Evolutionary conservation across 64 coral and sea anemone genomes (phyloP).

Genomic region (Hydrozoanthus tunicans): DNA sequence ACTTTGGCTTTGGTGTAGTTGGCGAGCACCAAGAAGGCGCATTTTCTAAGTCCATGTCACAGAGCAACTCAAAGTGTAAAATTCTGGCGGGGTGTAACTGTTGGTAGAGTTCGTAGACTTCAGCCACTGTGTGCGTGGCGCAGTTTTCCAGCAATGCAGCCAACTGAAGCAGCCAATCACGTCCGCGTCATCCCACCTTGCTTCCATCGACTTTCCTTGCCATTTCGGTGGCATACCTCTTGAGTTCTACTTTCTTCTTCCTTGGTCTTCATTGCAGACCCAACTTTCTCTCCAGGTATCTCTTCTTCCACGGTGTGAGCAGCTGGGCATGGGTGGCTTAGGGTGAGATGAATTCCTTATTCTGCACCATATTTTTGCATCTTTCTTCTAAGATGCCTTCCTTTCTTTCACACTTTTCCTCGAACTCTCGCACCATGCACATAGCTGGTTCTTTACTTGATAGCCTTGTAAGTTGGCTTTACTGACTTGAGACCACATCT

Average conservation of each 20-base stretch:
- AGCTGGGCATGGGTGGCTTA: background rate
- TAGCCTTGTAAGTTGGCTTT: conserved; percentile 27
- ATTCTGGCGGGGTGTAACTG: no score
- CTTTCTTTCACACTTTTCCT: conserved; percentile 33
- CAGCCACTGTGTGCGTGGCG: background rate
- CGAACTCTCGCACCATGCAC: background rate
- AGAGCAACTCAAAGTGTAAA: no score
- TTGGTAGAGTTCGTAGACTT: no score
- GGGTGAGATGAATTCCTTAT: conserved; percentile 14
- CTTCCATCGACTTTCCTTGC: conserved; percentile 14
- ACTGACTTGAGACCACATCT: conserved; percentile 51
- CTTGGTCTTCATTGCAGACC: background rate
- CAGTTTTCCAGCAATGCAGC: background rate
- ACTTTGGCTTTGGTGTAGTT: no score
- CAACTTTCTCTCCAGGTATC: background rate
- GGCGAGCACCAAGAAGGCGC: no score
- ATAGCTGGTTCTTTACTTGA: conserved; percentile 13
- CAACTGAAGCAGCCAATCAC: background rate
- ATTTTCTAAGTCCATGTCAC: no score
- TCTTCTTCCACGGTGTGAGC: background rate
- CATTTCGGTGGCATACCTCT: conserved; percentile 16
- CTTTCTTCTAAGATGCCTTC: conserved; percentile 2
- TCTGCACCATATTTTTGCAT: conserved; percentile 4
- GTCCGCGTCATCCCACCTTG: background rate
- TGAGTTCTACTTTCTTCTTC: background rate